Conservation (phyloP, 2,113 vertebrate genomes). For the Austrofundulus limnaeus region DNA sequence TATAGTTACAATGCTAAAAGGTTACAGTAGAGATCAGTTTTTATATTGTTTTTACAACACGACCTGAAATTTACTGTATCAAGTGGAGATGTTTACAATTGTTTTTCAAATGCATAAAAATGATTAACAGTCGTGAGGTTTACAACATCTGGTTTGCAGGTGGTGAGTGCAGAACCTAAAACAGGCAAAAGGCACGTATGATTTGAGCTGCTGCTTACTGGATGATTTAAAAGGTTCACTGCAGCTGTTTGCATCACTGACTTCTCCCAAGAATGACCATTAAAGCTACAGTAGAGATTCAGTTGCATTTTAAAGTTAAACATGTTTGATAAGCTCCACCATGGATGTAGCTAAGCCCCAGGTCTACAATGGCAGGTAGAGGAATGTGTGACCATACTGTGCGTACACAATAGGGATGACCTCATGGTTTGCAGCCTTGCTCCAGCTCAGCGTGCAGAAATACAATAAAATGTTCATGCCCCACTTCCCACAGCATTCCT, state of each 20-base stretch:
- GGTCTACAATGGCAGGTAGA: slow-evolving; percentile 23
- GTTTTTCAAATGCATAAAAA: slow-evolving; percentile 15
- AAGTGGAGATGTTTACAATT: slow-evolving; percentile 1
- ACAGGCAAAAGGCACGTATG: slow-evolving; percentile 58
- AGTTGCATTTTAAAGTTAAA: slow-evolving; percentile 31
- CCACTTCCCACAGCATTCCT: slow-evolving; percentile 7
- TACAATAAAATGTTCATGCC: slow-evolving; percentile 64
- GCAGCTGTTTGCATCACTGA: slow-evolving; percentile 34
- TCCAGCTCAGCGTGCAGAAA: slow-evolving; percentile 39
- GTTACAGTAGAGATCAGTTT: neutral
- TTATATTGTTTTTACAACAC: neutral
- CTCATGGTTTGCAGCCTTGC: slow-evolving; percentile 62
- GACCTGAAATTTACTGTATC: neutral
- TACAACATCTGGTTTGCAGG: slow-evolving; percentile 62
- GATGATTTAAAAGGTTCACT: slow-evolving; percentile 38
- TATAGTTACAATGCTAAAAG: neutral
- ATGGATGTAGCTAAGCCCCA: slow-evolving; percentile 16
- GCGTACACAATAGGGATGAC: slow-evolving; percentile 68
- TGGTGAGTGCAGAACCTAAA: slow-evolving; percentile 53
- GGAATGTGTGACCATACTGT: slow-evolving; percentile 54
- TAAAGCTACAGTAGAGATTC: too few species aligned
- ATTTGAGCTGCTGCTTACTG: slow-evolving; percentile 32
- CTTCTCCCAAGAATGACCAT: slow-evolving; percentile 43
- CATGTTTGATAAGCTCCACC: slow-evolving; percentile 5
- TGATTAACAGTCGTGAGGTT: slow-evolving; percentile 17